Evolutionary conservation across 2,113 vertebrate genomes (phyloP).

Genomic region (Taurulus bubalis): DNA sequence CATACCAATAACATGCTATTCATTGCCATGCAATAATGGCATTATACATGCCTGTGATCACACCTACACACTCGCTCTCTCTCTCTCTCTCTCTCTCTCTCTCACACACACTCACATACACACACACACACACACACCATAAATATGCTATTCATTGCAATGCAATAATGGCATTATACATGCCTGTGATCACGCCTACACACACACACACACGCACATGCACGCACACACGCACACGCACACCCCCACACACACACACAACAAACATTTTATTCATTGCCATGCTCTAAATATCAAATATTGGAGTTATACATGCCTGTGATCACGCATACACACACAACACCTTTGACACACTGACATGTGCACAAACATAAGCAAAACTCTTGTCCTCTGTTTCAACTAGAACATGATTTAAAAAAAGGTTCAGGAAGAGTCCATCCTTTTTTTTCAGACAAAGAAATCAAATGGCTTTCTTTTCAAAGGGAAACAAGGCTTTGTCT

Average conservation of each 20-base stretch:
- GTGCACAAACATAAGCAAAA: slow-evolving; percentile 6
- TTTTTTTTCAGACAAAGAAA: slow-evolving; percentile 33
- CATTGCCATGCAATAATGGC: slow-evolving; percentile 19
- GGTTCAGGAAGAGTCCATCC: slow-evolving; percentile 48
- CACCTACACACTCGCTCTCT: slow-evolving; percentile 5
- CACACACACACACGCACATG: not conserved
- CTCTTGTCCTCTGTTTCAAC: slow-evolving; percentile 52
- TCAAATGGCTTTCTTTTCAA: slow-evolving; percentile 38
- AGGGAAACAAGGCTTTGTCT: slow-evolving; percentile 34
- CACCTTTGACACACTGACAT: slow-evolving; percentile 19
- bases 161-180: too few species aligned
- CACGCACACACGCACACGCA: not conserved
- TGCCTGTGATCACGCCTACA: not conserved
- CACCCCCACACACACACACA: not conserved
- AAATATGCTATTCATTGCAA: too few species aligned
- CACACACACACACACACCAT: too few species aligned
- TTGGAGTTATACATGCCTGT: slow-evolving; percentile 18
- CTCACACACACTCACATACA: too few species aligned
- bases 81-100: too few species aligned
- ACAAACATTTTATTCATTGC: not conserved
- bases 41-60: slow-evolving; percentile 27
- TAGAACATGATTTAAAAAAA: slow-evolving; percentile 39
- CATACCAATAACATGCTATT: not conserved
- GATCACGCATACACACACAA: slow-evolving; percentile 19
- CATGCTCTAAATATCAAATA: slow-evolving; percentile 25